These are phyloP conservation scores for Ditylenchus weischeri DNA, from an alignment of 2,888 invertebrate genomes.

Conservation along the genomic window DNA sequence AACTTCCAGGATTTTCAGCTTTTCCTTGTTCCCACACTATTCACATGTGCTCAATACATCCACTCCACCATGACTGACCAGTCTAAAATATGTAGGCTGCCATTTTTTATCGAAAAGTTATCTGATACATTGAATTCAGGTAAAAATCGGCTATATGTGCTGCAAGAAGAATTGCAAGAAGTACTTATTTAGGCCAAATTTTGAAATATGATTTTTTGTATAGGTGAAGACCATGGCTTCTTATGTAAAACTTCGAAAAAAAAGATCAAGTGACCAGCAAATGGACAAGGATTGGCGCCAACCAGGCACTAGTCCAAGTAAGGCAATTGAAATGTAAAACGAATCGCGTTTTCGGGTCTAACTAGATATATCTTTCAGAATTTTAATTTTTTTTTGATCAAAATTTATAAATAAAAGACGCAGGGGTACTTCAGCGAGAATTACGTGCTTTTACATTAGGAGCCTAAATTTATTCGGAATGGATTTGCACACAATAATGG, in stretches of 20 bases:
- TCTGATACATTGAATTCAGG: too few relatives aligned
- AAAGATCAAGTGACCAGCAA: background rate
- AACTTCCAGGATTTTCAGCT: background rate
- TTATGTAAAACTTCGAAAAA: background rate
- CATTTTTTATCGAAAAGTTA: background rate
- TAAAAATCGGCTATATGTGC: too few relatives aligned
- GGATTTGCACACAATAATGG: too few relatives aligned
- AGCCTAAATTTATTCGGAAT: too few relatives aligned
- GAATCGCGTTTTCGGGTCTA: too few relatives aligned
- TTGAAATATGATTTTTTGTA: background rate
- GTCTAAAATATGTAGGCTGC: background rate
- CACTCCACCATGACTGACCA: background rate
- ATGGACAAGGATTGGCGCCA: background rate
- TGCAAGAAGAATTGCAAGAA: too few relatives aligned
- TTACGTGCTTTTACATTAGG: too few relatives aligned
- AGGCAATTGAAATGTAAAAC: background rate
- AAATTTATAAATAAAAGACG: too few relatives aligned
- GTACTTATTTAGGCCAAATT: background rate
- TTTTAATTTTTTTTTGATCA: too few relatives aligned
- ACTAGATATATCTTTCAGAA: too few relatives aligned
- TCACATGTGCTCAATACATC: conserved; percentile 5
- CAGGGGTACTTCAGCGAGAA: too few relatives aligned
- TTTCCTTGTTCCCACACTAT: background rate
- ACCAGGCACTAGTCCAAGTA: conserved; percentile 3
- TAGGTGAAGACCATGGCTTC: background rate